These are phyloP conservation scores for Scaptomyza caliginosa DNA, from an alignment of 2,888 invertebrate species.

Conservation along the genomic window DNA sequence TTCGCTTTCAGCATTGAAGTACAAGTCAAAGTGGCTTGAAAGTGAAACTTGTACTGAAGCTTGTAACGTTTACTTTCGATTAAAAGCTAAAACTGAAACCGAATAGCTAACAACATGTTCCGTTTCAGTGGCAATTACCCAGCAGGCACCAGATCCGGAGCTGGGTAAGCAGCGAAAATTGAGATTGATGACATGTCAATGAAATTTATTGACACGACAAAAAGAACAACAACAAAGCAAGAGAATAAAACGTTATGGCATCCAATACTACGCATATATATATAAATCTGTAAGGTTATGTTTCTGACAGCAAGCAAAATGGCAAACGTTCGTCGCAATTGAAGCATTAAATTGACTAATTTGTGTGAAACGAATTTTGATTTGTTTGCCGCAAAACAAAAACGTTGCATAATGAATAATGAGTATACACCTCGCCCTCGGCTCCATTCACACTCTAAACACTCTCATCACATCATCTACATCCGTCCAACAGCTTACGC, in stretches of 20 bases:
- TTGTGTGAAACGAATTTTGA: constrained; percentile 61
- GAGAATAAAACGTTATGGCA: constrained; percentile 11
- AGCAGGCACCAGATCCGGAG: neutral
- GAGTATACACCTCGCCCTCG: constrained; percentile 77
- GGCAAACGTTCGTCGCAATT: constrained; percentile 24
- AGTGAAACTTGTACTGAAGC: neutral
- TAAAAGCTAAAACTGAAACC: neutral
- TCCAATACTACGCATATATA: neutral
- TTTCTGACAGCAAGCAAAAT: constrained; percentile 19
- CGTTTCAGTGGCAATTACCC: neutral
- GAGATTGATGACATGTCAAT: constrained; percentile 76
- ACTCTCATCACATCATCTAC: neutral
- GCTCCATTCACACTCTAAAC: constrained; percentile 64
- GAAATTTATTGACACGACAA: constrained; percentile 52
- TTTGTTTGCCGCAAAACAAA: constrained; percentile 40
- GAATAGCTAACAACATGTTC: neutral
- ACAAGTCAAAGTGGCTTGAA: no score
- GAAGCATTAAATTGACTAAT: constrained; percentile 53
- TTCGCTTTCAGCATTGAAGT: no score
- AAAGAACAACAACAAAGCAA: neutral
- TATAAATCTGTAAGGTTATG: no score
- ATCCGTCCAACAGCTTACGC: neutral
- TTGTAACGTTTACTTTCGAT: neutral
- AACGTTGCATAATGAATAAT: constrained; percentile 37
- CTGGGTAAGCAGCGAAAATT: constrained; percentile 51